phyloP scores from a whole-genome alignment of 2,797 vertebrate species.

The Euthynnus affinis region DNA sequence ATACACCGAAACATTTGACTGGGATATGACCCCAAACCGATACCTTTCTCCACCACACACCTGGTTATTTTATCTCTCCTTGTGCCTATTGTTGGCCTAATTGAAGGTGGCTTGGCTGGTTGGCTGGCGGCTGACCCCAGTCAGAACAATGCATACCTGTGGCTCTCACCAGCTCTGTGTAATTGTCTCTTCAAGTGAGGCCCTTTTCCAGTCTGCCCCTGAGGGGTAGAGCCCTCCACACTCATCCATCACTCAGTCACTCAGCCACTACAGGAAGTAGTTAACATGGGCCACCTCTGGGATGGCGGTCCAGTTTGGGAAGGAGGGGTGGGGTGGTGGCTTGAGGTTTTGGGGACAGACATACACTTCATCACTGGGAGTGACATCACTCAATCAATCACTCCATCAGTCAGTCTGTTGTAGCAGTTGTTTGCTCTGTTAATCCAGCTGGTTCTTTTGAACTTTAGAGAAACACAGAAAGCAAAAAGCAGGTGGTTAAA shows the following conservation, averaged over 20 bases:
- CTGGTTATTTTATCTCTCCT: slow-evolving; percentile 83
- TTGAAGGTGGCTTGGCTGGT: slow-evolving; percentile 69
- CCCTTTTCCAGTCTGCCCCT: slow-evolving; percentile 69
- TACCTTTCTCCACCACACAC: slow-evolving; percentile 81
- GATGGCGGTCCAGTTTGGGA: slow-evolving; percentile 48
- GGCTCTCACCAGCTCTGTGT: slow-evolving; percentile 76
- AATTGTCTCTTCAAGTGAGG: slow-evolving; percentile 82
- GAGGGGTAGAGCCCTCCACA: slow-evolving; percentile 67
- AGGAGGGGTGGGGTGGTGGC: slow-evolving; percentile 25
- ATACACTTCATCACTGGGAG: slow-evolving; percentile 60
- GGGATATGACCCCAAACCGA: slow-evolving; percentile 81
- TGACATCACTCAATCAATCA: slow-evolving; percentile 70
- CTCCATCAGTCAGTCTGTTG: slow-evolving; percentile 62
- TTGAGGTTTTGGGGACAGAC: slow-evolving; percentile 47
- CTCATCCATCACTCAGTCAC: slow-evolving; percentile 85
- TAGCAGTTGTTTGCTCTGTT: slow-evolving; percentile 57
- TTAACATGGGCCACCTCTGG: slow-evolving; percentile 81
- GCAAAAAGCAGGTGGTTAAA: not conserved
- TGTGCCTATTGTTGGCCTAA: slow-evolving; percentile 77
- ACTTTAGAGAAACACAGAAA: slow-evolving; percentile 55
- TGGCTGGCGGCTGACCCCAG: slow-evolving; percentile 80
- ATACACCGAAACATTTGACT: slow-evolving; percentile 73
- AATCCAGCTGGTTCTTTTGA: slow-evolving; percentile 55
- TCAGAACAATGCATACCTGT: slow-evolving; percentile 86
- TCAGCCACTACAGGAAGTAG: slow-evolving; percentile 83